Evolutionary conservation across 2,888 invertebrate genomes (phyloP), one percentile per base, ranked within the genome.

Genomic region (Lomographa bimaculata): DNA sequence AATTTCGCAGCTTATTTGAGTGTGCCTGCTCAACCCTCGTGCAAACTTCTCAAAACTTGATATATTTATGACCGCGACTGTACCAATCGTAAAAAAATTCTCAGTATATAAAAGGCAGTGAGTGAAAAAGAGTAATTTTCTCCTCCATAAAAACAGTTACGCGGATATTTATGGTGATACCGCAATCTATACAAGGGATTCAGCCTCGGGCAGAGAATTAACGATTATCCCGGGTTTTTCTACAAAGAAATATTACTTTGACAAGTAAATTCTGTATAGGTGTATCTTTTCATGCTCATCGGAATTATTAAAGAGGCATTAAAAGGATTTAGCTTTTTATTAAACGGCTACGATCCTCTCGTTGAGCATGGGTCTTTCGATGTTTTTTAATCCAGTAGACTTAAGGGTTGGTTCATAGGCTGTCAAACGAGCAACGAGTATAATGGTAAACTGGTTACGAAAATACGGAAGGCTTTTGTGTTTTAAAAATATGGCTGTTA

Each of bases 91-190:
- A 79, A 78, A 76, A 69, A 75, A 79, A 71, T 64, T 64, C 65
- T 60, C 62, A 54, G 68, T 74, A 71, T 71, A 80, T 79, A 78
- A 80, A 77, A 77, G 69, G 79, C 80, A 80, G 70, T 79, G 77
- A 83, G 76, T 79, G 77, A 76, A 77, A n/a, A 77, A 78, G 75
- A 75, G 76, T 75, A 77, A 78, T 78, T 77, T 78, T 77, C 77
- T 80, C 81, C 80, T 78, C 82, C 82, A 85, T 84, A 86, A 85
- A 86, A 86, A 84, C 83, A 84, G 82, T 82, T 82, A 76, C 76
- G 71, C 70, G 77, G 84, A 84, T 86, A 87, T 87, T 87, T 87
- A 85, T 82, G 81, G 74, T 78, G 85, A 81, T 80, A 80, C 82
- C 82, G 77, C 85, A 81, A 83, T 85, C 83, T 84, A 82, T 86